Evolutionary conservation across 2,888 invertebrate genomes (phyloP).

Genomic region (Temnothorax rugatulus): DNA sequence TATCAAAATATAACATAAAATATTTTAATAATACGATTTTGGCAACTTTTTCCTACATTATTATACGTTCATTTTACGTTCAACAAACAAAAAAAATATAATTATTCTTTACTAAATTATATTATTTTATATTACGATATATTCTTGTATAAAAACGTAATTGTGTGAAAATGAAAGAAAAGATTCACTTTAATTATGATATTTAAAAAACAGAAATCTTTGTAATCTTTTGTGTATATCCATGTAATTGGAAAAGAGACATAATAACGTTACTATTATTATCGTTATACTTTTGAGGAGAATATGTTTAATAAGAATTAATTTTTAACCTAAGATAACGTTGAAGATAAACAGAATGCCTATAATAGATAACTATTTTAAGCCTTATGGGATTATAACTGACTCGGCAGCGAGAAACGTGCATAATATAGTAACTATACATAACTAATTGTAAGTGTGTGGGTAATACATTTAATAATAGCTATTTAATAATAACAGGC

Average conservation of each 20-base stretch:
- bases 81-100: too few species aligned
- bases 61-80: too few species aligned
- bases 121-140: too few species aligned
- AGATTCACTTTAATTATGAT: too few species aligned
- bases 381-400: conserved; percentile 5
- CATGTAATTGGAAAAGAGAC: background rate
- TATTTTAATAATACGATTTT: too few species aligned
- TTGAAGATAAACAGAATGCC: background rate
- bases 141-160: too few species aligned
- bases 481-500: background rate
- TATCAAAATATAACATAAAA: too few species aligned
- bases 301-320: background rate
- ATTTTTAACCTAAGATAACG: background rate
- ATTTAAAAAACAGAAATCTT: too few species aligned
- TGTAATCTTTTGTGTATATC: background rate
- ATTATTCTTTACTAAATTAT: too few species aligned
- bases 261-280: background rate
- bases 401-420: background rate
- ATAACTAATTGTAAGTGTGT: background rate
- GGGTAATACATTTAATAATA: conserved; percentile 37
- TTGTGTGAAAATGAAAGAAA: too few species aligned
- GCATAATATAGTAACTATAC: background rate
- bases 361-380: conserved; percentile 17
- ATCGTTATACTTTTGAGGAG: background rate
- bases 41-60: too few species aligned